Evolutionary conservation across 1,140 invertebrate species (phyloP), one percentile per base, ranked within the genome.

Genomic region (Odontomachus brunneus): DNA sequence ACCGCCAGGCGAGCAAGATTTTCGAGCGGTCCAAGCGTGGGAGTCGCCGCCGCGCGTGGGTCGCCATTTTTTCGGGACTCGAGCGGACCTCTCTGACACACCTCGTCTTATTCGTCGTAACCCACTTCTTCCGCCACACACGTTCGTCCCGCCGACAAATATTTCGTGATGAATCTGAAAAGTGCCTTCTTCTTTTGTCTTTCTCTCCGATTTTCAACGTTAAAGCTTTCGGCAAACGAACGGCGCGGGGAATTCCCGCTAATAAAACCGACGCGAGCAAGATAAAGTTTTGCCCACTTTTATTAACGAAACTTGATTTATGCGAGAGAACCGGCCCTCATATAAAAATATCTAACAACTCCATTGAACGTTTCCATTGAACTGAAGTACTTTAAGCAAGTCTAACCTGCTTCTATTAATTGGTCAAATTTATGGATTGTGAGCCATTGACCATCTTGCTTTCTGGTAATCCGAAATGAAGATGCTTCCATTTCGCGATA

Each of bases 31-130:
- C 66, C n/a, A 26, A 48, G 26, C 59, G 73, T 75, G 63, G 33
- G 49, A 57, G 62, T 69, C 75, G 63, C 63, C 65, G 49, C 3
- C 14, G 75, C 65, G 75, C 75, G 75, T 71, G 51, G 22, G 65
- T n/a, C 65, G 75, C 75, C 75, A 80, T 80, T 80, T 80, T 71
- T 80, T 80, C 75, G 75, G 75, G 63, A 78, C 22, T 69, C 51
- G 65, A 49, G 51, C 53, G 22, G 33, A 33, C 44, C 51, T n/a
- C 49, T 51, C 29, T 55, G n/a, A n/a, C 7, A 12, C 65, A n/a
- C n/a, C 12, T 33, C 63, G 33, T 26, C 63, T 4, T 44, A 44
- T 44, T 22, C 51, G 17, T 57, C n/a, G 33, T 22, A 29, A 48
- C 12, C 73, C 26, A 3, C 12, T 57, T 53, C 53, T 55, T 44